Evolutionary conservation across 2,797 vertebrate genomes (phyloP).

Genomic region (Anguilla obscura): DNA sequence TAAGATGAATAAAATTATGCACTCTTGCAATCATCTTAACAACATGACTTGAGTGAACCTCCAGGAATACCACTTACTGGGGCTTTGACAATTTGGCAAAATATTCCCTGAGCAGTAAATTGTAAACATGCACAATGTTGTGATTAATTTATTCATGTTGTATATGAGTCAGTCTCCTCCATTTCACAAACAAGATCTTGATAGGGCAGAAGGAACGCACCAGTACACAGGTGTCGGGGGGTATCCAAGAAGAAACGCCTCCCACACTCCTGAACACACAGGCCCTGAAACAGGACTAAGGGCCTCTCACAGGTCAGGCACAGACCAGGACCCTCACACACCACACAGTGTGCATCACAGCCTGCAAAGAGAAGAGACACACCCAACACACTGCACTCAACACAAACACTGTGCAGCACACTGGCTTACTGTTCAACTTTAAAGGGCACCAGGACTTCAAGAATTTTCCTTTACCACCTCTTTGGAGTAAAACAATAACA

Average conservation of each 20-base stretch:
- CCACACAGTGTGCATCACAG: slow-evolving; percentile 79
- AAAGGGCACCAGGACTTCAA: neutral
- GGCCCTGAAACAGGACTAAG: slow-evolving; percentile 67
- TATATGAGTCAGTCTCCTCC: neutral
- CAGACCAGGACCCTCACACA: slow-evolving; percentile 68
- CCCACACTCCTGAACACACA: slow-evolving; percentile 78
- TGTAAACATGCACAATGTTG: neutral
- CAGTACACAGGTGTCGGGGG: slow-evolving; percentile 63
- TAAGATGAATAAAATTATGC: neutral
- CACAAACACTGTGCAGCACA: neutral
- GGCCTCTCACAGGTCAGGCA: slow-evolving; percentile 79
- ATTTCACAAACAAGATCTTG: neutral
- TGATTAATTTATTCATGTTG: neutral
- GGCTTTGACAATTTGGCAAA: neutral
- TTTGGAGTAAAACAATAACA: neutral
- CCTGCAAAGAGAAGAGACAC: slow-evolving; percentile 61
- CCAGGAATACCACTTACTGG: neutral
- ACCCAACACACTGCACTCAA: neutral
- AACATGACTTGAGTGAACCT: neutral
- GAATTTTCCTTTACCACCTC: neutral
- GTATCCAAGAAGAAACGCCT: slow-evolving; percentile 68
- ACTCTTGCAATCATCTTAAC: neutral
- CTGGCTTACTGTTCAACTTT: neutral
- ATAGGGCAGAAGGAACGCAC: slow-evolving; percentile 62
- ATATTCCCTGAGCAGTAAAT: neutral